phyloP scores from a whole-genome alignment of 37 sponge, comb jelly and placozoan genomes.

The Aphrocallistes beatrix region DNA sequence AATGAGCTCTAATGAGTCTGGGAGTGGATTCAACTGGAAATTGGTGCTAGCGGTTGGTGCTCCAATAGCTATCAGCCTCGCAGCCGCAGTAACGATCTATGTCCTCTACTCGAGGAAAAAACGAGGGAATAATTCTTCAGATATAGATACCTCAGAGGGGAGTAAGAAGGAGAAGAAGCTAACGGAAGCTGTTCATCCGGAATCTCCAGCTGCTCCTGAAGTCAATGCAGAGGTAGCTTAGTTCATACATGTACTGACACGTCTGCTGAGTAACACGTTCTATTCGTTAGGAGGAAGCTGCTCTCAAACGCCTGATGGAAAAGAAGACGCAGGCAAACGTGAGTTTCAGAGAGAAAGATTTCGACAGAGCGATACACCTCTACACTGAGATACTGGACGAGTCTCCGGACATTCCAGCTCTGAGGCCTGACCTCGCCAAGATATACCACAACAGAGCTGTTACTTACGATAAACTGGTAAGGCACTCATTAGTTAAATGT shows the following conservation, averaged over 20 bases:
- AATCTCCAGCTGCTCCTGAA: background rate
- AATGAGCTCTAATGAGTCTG: background rate
- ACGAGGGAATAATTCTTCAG: background rate
- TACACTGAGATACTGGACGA: background rate
- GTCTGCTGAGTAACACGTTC: background rate
- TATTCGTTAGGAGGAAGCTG: background rate
- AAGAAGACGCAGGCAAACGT: background rate
- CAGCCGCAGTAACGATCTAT: background rate
- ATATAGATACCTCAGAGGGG: background rate
- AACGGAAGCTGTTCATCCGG: background rate
- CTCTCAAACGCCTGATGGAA: background rate
- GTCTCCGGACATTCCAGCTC: background rate
- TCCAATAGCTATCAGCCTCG: background rate
- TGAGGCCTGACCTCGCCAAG: background rate
- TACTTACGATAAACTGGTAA: background rate
- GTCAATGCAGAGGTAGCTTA: background rate
- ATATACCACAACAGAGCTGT: conserved; percentile 10
- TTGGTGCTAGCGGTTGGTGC: background rate
- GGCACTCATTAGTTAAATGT: background rate
- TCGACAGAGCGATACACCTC: background rate
- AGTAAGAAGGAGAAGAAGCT: background rate
- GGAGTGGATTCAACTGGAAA: conserved; percentile 12
- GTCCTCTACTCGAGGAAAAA: background rate
- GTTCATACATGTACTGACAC: background rate
- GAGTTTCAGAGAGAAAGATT: background rate